Base-by-base conservation (phyloP, 2,797 vertebrate genomes). In the Ctenosaura bakeri region DNA sequence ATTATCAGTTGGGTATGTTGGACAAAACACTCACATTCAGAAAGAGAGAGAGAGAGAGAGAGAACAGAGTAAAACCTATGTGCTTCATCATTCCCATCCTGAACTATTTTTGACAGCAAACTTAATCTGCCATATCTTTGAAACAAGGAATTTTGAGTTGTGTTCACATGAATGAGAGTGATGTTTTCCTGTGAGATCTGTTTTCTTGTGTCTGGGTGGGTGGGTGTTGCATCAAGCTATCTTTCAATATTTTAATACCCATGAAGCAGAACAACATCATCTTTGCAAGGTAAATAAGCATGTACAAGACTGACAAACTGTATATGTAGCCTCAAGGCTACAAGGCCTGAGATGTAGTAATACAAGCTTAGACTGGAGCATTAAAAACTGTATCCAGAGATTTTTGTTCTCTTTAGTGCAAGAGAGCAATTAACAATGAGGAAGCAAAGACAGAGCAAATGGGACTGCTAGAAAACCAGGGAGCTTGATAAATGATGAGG, bases 161-260 rank as follows among this genome's bases (percentile, higher is more conserved):
- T 78, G 74, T 42, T 79, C 46, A 50, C 38, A 78, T 87, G 29
- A 74, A 16, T 12, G 42, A 52, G 16, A 82, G 32, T 6, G 24
- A 74, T 38, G n/a, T 54, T 14, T 64, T 64, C 26, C 79, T 87
- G 50, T 29, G 8, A 38, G 13, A 35, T 50, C 59, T 66, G 18
- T 56, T 69, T 69, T 79, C 32, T 87, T 4, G 24, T 22, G 14
- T 46, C 9, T 46, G 50, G 50, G 1, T 46, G 32, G 20, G n/a
- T 9, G 32, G 2, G 38, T 8, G 26, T 83, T 13, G 42, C n/a
- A 20, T 18, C 24, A 73, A 85, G 54, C 32, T 42, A 35, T 76
- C 29, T 78, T 78, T 78, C 59, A 78, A 78, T 42, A 64, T 79
- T 79, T 87, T 64, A 87, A 79, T 69, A 32, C 59, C 32, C 16